Evolutionary conservation across 1,140 invertebrate genomes (phyloP).

Genomic region (Bicyclus anynana): DNA sequence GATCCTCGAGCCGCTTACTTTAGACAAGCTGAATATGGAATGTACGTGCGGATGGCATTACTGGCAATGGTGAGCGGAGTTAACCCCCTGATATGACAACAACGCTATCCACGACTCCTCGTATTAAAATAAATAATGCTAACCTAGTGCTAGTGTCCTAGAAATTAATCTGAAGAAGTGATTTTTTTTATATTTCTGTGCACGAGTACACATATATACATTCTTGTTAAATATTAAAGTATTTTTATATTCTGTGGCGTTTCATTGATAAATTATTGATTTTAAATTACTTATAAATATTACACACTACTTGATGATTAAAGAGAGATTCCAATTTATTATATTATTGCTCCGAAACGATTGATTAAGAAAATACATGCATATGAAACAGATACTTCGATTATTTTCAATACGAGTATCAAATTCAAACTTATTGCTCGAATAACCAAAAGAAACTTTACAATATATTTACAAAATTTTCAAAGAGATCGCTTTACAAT

Average conservation of each 20-base stretch:
- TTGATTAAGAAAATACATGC: neutral
- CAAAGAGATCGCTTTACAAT: conserved; percentile 32
- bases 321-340: conserved; percentile 27
- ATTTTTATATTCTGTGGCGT: neutral
- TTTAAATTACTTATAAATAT: conserved; percentile 5
- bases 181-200: neutral
- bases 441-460: neutral
- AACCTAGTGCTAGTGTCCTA: too few relatives aligned
- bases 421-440: neutral
- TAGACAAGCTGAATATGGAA: conserved; percentile 97
- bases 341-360: conserved; percentile 2
- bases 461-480: neutral
- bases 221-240: neutral
- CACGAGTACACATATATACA: neutral
- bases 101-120: neutral
- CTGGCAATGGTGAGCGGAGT: conserved; percentile 92
- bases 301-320: conserved; percentile 16
- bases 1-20: conserved; percentile 99
- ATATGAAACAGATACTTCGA: neutral
- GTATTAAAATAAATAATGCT: neutral
- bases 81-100: conserved; percentile 49
- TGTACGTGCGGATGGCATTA: conserved; percentile 99
- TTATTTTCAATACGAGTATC: neutral
- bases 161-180: too few relatives aligned
- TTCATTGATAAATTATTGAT: neutral